Conservation (phyloP, 2,888 invertebrate species). For the Rhingia rostrata region DNA sequence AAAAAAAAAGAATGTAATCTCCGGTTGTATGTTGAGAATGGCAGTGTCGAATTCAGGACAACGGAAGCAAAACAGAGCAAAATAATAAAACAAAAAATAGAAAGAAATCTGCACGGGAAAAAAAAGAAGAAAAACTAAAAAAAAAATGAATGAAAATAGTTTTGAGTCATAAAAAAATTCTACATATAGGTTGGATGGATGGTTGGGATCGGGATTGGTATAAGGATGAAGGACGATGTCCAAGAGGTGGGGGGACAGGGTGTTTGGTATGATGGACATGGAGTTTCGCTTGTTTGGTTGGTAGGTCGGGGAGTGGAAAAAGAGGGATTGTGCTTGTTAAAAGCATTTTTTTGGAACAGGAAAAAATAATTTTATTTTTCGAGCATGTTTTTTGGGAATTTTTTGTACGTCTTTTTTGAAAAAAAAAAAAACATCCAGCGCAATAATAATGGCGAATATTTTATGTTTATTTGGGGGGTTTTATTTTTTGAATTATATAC, state of each 20-base stretch:
- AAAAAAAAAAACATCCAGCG: constrained; percentile 65
- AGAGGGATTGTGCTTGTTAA: constrained; percentile 63
- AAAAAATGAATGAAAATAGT: constrained; percentile 72
- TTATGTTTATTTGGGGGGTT: constrained; percentile 53
- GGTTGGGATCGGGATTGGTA: constrained; percentile 4
- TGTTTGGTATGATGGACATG: constrained; percentile 15
- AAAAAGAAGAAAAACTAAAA: constrained; percentile 40
- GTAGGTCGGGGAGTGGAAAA: constrained; percentile 23
- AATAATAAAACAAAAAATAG: constrained; percentile 22
- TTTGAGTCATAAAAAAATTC: constrained; percentile 71
- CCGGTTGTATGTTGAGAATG: constrained; percentile 73
- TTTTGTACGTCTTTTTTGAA: constrained; percentile 37
- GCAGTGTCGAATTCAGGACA: constrained; percentile 75
- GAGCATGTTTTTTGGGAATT: background rate
- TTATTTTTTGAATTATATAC: background rate
- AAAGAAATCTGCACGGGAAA: constrained; percentile 34
- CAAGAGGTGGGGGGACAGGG: background rate
- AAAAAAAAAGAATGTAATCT: constrained; percentile 70
- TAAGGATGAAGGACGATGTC: too few species aligned
- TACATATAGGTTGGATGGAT: constrained; percentile 48
- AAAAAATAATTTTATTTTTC: constrained; percentile 36
- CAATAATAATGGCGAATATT: constrained; percentile 72
- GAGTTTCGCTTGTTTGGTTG: constrained; percentile 29
- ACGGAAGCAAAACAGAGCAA: constrained; percentile 73
- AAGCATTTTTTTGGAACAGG: constrained; percentile 47